A percentile compares a stretch with the other conserved stretches of the same genome.
Conservation (phyloP, 2,113 vertebrate species). For the Spea bombifrons region DNA sequence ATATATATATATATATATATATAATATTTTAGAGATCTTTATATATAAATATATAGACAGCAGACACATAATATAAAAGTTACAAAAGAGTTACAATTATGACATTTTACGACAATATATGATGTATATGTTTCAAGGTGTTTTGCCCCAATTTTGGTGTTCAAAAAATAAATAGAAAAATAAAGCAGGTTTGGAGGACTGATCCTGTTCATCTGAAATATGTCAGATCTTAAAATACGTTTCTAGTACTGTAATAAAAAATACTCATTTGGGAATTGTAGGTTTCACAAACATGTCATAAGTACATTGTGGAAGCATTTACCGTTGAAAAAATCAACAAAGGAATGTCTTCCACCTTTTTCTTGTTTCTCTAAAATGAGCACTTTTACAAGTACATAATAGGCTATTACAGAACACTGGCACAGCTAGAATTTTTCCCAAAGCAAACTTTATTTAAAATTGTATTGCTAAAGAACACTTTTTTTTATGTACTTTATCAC, state of each 20-base stretch:
- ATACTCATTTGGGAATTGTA: neutral
- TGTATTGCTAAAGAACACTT: conserved; percentile 41
- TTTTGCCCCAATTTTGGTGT: too few relatives aligned
- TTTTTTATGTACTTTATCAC: conserved; percentile 9
- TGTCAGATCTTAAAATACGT: neutral
- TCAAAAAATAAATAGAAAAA: neutral
- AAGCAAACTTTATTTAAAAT: conserved; percentile 43
- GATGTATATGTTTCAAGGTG: too few relatives aligned
- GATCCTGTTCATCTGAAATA: neutral
- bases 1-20: too few relatives aligned
- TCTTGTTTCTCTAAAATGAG: conserved; percentile 10
- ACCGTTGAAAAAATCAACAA: neutral
- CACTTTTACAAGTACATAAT: conserved; percentile 29
- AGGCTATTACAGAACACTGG: conserved; percentile 21
- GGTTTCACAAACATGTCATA: conserved; percentile 8
- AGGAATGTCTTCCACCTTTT: neutral
- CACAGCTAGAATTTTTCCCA: conserved; percentile 40
- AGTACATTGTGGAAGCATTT: conserved; percentile 14
- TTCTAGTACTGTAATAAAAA: neutral
- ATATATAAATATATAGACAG: too few relatives aligned
- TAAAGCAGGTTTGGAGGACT: neutral
- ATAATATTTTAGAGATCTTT: too few relatives aligned
- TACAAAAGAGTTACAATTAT: too few relatives aligned
- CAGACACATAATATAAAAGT: too few relatives aligned
- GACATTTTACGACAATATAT: too few relatives aligned